Percentiles rank a stretch among this genome's conserved stretches.
These are phyloP conservation scores for Calosoma granatense DNA, from an alignment of 1,140 invertebrate genomes.

Conservation along the genomic window DNA sequence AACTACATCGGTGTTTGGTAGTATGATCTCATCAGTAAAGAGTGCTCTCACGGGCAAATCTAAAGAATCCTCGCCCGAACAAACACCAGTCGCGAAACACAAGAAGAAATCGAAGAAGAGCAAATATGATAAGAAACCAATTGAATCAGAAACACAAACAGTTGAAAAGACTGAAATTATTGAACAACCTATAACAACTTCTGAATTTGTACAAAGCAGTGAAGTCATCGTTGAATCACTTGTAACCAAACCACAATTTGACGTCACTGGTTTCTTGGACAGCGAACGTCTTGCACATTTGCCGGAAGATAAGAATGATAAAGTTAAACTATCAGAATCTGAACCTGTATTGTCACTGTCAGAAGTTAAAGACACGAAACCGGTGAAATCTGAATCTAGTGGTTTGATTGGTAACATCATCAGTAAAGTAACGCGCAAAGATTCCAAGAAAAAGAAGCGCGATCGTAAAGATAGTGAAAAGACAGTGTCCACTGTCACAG, in stretches of 20 bases:
- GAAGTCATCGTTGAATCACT: background rate
- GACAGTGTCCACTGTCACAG: background rate
- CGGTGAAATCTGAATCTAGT: background rate
- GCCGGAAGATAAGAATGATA: background rate
- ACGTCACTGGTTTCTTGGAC: background rate
- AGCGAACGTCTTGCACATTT: background rate
- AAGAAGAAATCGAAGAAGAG: slow-evolving; percentile 17
- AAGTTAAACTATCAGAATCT: background rate
- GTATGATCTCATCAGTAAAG: slow-evolving; percentile 26
- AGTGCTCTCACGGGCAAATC: slow-evolving; percentile 18
- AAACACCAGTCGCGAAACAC: slow-evolving; percentile 12
- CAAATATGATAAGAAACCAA: slow-evolving; percentile 14
- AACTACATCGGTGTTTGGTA: slow-evolving; percentile 17
- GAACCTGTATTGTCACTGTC: background rate
- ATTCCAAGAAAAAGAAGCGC: background rate
- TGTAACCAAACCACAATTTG: background rate
- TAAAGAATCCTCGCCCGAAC: slow-evolving; percentile 11
- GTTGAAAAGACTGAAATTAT: slow-evolving; percentile 6
- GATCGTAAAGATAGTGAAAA: slow-evolving; percentile 6
- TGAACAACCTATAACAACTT: background rate
- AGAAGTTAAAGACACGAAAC: background rate
- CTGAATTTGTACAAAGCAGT: background rate
- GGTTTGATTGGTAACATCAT: background rate
- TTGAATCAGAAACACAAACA: slow-evolving; percentile 16
- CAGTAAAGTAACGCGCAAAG: slow-evolving; percentile 2